Evolutionary conservation across 1,140 invertebrate genomes (phyloP), one percentile per base, ranked within the genome.

Genomic region (Aphaenogaster ashmeadi): DNA sequence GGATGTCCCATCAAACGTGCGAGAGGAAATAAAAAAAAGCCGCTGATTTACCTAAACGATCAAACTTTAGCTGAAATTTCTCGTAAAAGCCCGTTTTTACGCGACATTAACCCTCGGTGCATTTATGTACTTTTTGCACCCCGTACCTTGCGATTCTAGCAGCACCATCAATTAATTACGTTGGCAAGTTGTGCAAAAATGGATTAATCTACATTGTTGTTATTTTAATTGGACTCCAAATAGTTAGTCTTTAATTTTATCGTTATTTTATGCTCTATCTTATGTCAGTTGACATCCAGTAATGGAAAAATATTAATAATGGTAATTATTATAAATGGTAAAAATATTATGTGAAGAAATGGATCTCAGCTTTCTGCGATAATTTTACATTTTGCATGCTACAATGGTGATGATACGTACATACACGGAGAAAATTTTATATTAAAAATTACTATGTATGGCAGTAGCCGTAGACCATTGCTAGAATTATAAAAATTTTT

Each of bases 41-140:
- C 8, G 36, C 13, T 69, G 47, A 81, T 81, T 69, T 44, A 41
- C n/a, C 47, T 38, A 18, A 81, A 81, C n/a, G 64, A 81, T 21
- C n/a, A 13, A 81, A 69, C 50, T 69, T 56, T 47, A 2, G 36
- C 44, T 69, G 36, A 80, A 69, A 80, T 80, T 80, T 80, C 62
- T 54, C 33, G 78, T 69, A 56, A 81, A 81, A 81, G 44, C 47
- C 27, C 64, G 78, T 69, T 54, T 81, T 81, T 52, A 81, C 21
- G 50, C 78, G 62, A 81, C 64, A 69, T 81, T 81, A 81, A 69
- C 50, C 13, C 36, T 69, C 64, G 36, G 50, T 38, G 21, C 9
- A 33, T 38, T 62, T 78, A 62, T 18, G 15, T 18, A 50, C 64
- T 80, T 56, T 69, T 69, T 56, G 36, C n/a, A 41, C 13, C n/a